A percentile compares a stretch with the other conserved stretches of the same genome.
These are phyloP conservation scores for Dexiosoma caninum DNA, from an alignment of 2,888 invertebrate genomes.

Conservation along the genomic window DNA sequence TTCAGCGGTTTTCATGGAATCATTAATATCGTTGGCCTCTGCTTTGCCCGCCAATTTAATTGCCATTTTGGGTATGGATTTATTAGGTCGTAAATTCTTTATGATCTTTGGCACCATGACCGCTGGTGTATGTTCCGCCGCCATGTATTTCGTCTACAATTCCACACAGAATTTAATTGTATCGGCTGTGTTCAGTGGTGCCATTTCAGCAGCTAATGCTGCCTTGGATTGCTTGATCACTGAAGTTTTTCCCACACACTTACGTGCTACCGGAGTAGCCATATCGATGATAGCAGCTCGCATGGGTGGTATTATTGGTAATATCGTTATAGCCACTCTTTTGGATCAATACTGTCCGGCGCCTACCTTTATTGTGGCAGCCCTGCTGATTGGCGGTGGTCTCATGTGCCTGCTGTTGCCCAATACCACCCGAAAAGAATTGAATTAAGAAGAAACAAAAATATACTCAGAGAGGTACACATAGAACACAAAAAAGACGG, in stretches of 20 bases:
- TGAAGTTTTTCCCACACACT: slow-evolving; percentile 94
- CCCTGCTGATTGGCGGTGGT: slow-evolving; percentile 90
- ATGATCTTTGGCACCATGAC: slow-evolving; percentile 91
- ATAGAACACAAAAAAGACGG: no score
- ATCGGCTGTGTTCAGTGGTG: slow-evolving; percentile 90
- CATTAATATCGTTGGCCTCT: slow-evolving; percentile 90
- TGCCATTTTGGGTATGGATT: slow-evolving; percentile 90
- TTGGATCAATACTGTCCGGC: slow-evolving; percentile 93
- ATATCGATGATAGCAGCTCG: slow-evolving; percentile 93
- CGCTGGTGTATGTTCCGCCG: slow-evolving; percentile 89
- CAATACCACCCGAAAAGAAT: slow-evolving; percentile 90
- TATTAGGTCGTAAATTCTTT: slow-evolving; percentile 86
- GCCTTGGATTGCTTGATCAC: slow-evolving; percentile 94
- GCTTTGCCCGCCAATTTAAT: slow-evolving; percentile 91
- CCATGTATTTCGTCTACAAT: slow-evolving; percentile 90
- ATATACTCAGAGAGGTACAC: slow-evolving; percentile 10
- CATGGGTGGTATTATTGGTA: slow-evolving; percentile 87
- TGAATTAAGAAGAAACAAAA: slow-evolving; percentile 70
- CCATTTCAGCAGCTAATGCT: slow-evolving; percentile 92
- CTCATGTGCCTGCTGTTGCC: slow-evolving; percentile 92
- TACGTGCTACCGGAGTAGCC: slow-evolving; percentile 93
- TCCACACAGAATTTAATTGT: slow-evolving; percentile 90
- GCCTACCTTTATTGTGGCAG: slow-evolving; percentile 93
- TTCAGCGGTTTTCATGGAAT: slow-evolving; percentile 89
- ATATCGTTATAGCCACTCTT: slow-evolving; percentile 89